These are phyloP conservation scores for Sminthopsis crassicaudata DNA, from an alignment of 2,113 vertebrate species.

Conservation along the genomic window DNA sequence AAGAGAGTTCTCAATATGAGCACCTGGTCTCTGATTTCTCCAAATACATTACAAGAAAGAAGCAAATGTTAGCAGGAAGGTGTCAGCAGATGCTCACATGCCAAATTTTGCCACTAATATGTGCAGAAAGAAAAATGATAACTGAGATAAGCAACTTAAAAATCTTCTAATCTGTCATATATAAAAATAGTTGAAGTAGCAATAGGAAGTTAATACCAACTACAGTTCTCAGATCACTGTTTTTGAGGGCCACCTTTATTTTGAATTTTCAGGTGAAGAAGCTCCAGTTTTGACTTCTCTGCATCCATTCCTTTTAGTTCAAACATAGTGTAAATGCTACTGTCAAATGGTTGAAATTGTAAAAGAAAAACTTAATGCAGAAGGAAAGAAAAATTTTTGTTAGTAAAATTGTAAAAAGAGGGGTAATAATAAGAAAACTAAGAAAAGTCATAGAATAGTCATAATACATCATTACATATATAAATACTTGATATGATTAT, in stretches of 20 bases:
- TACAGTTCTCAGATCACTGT: not conserved
- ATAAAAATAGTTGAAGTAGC: not conserved
- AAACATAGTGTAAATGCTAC: not conserved
- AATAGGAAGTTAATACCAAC: not conserved
- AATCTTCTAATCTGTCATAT: not conserved
- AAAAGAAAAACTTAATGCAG: not conserved
- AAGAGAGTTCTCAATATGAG: not conserved
- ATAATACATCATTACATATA: too few relatives aligned
- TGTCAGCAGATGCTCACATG: not conserved
- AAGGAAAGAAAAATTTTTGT: not conserved
- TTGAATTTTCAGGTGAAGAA: not conserved
- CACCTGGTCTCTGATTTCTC: not conserved
- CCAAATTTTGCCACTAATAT: not conserved
- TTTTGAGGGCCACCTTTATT: not conserved
- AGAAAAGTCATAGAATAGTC: not conserved
- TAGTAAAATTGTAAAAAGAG: not conserved
- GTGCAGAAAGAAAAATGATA: not conserved
- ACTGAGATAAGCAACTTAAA: not conserved
- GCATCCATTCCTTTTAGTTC: not conserved
- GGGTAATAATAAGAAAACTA: not conserved
- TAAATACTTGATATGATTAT: too few relatives aligned
- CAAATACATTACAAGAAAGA: not conserved
- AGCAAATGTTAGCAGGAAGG: slow-evolving; percentile 26
- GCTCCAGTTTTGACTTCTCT: not conserved
- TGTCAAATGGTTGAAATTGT: not conserved